Evolutionary conservation across 2,113 vertebrate species (phyloP).

Genomic region (Calidris pugnax): DNA sequence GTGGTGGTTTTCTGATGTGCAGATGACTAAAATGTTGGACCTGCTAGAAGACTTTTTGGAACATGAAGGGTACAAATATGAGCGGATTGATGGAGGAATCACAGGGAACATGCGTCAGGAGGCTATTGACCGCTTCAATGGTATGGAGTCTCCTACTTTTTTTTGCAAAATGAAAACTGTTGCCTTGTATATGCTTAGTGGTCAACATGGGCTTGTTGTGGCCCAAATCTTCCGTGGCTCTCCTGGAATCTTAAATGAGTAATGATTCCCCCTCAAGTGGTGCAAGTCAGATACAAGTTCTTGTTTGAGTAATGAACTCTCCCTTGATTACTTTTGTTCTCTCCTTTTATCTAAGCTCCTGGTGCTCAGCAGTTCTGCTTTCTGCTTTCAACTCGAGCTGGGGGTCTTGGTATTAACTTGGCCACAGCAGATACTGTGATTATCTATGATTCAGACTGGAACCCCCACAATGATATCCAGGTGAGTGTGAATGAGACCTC

Average conservation of each 20-base stretch:
- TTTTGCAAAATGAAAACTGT: not conserved
- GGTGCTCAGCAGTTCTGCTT: conserved; percentile 97
- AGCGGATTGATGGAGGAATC: conserved; percentile 94
- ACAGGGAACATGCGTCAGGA: conserved; percentile 97
- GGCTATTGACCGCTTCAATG: conserved; percentile 97
- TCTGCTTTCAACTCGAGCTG: conserved; percentile 95
- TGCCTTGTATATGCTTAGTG: not conserved
- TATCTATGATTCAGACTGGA: conserved; percentile 99
- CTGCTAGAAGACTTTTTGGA: conserved; percentile 95
- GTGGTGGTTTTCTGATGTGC: not conserved
- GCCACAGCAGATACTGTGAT: conserved; percentile 97
- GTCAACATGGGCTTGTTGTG: not conserved
- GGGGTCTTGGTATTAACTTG: conserved; percentile 96
- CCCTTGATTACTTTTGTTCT: not conserved
- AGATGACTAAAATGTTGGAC: conserved; percentile 99
- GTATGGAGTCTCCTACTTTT: conserved; percentile 51
- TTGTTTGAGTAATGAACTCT: not conserved
- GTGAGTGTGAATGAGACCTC: conserved; percentile 67
- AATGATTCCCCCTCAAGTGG: not conserved
- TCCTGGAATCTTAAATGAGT: not conserved
- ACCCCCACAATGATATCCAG: conserved; percentile 98
- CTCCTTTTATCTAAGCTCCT: conserved; percentile 79
- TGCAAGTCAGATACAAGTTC: not conserved
- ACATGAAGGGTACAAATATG: conserved; percentile 96
- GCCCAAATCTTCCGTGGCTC: not conserved